phyloP scores from a whole-genome alignment of 2,797 vertebrate genomes.

The Sebastes melanostomus region DNA sequence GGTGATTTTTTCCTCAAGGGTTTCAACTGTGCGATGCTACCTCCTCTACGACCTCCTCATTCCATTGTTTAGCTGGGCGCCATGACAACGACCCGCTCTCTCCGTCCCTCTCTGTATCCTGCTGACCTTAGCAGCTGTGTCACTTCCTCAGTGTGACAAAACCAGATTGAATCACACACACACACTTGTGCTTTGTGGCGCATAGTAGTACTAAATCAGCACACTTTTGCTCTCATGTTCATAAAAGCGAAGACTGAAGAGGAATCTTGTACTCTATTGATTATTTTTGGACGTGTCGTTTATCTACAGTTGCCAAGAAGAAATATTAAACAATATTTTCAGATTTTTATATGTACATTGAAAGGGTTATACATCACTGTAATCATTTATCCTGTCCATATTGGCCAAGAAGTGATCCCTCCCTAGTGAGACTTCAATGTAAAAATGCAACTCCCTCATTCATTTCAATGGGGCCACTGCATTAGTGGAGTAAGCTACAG shows the following conservation, averaged over 20 bases:
- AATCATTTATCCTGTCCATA: not conserved
- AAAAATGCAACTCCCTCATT: too few relatives aligned
- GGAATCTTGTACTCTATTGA: not conserved
- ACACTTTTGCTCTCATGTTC: conserved; percentile 12
- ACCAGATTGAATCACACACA: conserved; percentile 61
- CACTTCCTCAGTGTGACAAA: conserved; percentile 80
- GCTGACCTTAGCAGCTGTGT: conserved; percentile 85
- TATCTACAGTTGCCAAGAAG: not conserved
- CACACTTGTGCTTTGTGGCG: conserved; percentile 33
- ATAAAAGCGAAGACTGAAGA: not conserved
- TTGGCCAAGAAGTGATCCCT: not conserved
- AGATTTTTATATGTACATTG: not conserved
- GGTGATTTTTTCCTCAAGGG: conserved; percentile 49
- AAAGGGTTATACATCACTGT: not conserved
- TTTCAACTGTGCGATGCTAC: conserved; percentile 26
- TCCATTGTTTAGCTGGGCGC: conserved; percentile 62
- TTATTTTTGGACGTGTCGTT: not conserved
- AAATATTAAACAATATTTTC: not conserved
- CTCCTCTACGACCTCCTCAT: conserved; percentile 46
- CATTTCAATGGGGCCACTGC: too few relatives aligned
- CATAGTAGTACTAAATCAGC: conserved; percentile 42
- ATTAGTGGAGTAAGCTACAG: too few relatives aligned
- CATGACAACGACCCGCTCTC: conserved; percentile 77
- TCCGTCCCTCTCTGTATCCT: conserved; percentile 65
- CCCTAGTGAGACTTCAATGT: too few relatives aligned